Percentiles rank a stretch among this genome's conserved stretches.
Conservation (phyloP, 1,140 invertebrate genomes). For the Asobara japonica region DNA sequence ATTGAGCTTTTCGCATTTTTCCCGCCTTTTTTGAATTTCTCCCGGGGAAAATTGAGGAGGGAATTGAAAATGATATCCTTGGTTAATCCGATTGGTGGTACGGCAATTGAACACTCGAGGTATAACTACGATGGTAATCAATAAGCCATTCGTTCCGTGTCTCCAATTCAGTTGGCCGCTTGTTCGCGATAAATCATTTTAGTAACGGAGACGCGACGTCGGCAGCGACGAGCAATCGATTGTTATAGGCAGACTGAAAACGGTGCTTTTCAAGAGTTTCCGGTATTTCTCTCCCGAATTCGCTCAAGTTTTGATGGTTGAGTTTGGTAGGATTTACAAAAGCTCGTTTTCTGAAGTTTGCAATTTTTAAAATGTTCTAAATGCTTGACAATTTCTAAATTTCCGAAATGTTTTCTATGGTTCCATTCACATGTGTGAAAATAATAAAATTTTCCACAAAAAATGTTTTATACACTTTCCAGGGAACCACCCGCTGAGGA, state of each 20-base stretch:
- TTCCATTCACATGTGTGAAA: too few species aligned
- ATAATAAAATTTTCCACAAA: too few species aligned
- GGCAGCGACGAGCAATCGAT: not conserved
- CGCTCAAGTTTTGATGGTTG: too few species aligned
- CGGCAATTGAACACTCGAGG: conserved; percentile 9
- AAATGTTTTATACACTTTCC: too few species aligned
- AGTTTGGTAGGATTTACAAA: too few species aligned
- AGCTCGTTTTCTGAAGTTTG: too few species aligned
- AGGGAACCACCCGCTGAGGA: too few species aligned
- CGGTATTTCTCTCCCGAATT: too few species aligned
- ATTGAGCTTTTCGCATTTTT: not conserved
- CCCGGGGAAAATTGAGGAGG: not conserved
- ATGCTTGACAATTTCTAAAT: too few species aligned
- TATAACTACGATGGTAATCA: conserved; percentile 17
- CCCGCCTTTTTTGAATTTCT: not conserved
- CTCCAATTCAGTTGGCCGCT: not conserved
- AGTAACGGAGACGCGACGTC: not conserved
- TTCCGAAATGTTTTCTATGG: too few species aligned
- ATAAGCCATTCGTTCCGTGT: conserved; percentile 12
- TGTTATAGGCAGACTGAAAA: not conserved
- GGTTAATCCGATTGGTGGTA: conserved; percentile 8
- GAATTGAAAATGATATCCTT: conserved; percentile 2
- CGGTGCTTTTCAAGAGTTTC: too few species aligned
- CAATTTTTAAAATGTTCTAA: too few species aligned
- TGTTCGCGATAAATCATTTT: conserved; percentile 1